Evolutionary conservation across 1,140 invertebrate species (phyloP).

Genomic region (Bilobella aurantiaca): DNA sequence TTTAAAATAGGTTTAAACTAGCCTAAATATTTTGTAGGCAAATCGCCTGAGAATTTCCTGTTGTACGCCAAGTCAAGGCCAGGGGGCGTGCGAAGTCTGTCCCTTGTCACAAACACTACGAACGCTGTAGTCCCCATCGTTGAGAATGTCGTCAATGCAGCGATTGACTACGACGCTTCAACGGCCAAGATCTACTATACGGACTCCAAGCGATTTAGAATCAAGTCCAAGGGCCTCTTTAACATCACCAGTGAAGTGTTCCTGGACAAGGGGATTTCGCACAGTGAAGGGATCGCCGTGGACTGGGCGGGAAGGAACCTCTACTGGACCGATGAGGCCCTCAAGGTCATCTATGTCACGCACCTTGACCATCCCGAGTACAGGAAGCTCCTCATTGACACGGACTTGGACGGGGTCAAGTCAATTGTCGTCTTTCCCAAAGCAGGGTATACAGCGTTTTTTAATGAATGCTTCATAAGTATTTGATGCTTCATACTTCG

Average conservation of each 20-base stretch:
- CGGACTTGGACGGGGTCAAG: conserved; percentile 48
- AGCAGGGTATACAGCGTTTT: conserved; percentile 39
- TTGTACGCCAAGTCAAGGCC: conserved; percentile 51
- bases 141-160: conserved; percentile 50
- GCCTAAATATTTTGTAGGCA: conserved; percentile 41
- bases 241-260: conserved; percentile 39
- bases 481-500: conserved; percentile 14
- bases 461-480: background rate
- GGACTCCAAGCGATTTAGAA: conserved; percentile 40
- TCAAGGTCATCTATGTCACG: conserved; percentile 51
- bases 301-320: conserved; percentile 70
- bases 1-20: too few relatives aligned
- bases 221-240: conserved; percentile 40
- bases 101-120: conserved; percentile 38
- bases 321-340: conserved; percentile 67
- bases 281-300: conserved; percentile 59
- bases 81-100: conserved; percentile 54
- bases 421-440: conserved; percentile 60
- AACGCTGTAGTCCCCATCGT: conserved; percentile 57
- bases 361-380: conserved; percentile 46
- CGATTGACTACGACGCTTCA: conserved; percentile 58
- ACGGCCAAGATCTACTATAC: conserved; percentile 58
- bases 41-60: conserved; percentile 45
- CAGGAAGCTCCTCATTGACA: conserved; percentile 47
- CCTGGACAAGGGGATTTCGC: conserved; percentile 43